Percentiles rank a stretch among this genome's conserved stretches.
These are phyloP conservation scores for Nothobranchius furzeri DNA, from an alignment of 2,113 vertebrate genomes.

Conservation along the genomic window DNA sequence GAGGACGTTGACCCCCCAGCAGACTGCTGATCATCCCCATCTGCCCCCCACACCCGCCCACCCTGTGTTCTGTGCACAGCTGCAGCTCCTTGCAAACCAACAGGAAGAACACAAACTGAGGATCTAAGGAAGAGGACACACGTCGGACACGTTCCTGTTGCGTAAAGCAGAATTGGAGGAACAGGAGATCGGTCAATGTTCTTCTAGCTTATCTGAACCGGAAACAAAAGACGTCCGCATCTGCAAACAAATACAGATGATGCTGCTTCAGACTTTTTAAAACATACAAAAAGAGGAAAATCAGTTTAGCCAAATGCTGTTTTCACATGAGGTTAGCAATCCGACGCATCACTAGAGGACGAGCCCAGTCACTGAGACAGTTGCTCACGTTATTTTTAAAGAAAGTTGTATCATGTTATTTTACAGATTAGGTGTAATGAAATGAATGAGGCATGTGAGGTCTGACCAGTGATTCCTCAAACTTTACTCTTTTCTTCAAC, in stretches of 20 bases:
- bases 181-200: slow-evolving; percentile 19
- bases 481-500: slow-evolving; percentile 44
- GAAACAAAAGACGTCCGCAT: slow-evolving; percentile 39
- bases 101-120: slow-evolving; percentile 24
- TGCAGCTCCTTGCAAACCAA: slow-evolving; percentile 38
- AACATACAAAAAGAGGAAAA: slow-evolving; percentile 36
- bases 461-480: slow-evolving; percentile 53
- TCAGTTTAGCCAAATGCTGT: slow-evolving; percentile 72
- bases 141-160: slow-evolving; percentile 35
- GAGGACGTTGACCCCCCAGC: slow-evolving; percentile 72
- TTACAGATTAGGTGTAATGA: slow-evolving; percentile 58
- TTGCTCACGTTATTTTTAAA: slow-evolving; percentile 41
- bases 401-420: slow-evolving; percentile 38
- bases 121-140: slow-evolving; percentile 23
- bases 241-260: slow-evolving; percentile 46
- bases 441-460: slow-evolving; percentile 61
- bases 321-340: slow-evolving; percentile 74
- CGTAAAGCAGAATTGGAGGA: slow-evolving; percentile 39
- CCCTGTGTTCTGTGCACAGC: slow-evolving; percentile 40
- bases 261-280: slow-evolving; percentile 51
- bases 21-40: slow-evolving; percentile 84
- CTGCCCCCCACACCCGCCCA: background rate
- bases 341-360: slow-evolving; percentile 42
- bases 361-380: slow-evolving; percentile 48
- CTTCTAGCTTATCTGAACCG: slow-evolving; percentile 28